phyloP scores from a whole-genome alignment of 2,888 invertebrate genomes.

The Platycheirus albimanus region DNA sequence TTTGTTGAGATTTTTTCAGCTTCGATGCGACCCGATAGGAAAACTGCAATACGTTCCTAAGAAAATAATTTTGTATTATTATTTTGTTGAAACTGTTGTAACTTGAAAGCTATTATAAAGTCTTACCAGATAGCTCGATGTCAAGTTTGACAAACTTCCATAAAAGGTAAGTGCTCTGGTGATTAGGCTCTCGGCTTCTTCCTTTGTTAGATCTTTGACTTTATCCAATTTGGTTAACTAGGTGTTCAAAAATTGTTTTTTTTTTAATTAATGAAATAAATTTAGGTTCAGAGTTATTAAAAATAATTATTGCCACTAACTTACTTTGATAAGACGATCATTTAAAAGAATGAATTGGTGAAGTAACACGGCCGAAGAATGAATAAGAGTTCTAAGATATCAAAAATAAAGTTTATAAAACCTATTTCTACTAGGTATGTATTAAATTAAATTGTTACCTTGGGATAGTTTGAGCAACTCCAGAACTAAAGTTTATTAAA shows the following conservation, averaged over 20 bases:
- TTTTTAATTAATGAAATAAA: no score
- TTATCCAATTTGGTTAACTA: slow-evolving; percentile 86
- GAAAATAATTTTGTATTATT: slow-evolving; percentile 52
- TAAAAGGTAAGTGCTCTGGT: slow-evolving; percentile 79
- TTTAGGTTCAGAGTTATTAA: no score
- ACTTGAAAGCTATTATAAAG: no score
- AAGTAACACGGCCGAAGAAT: slow-evolving; percentile 84
- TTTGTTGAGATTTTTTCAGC: slow-evolving; percentile 85
- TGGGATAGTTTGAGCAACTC: slow-evolving; percentile 85
- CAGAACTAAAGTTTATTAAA: slow-evolving; percentile 88
- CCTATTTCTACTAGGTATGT: no score
- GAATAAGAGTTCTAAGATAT: slow-evolving; percentile 83
- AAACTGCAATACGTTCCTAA: slow-evolving; percentile 87
- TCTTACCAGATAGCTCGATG: slow-evolving; percentile 79
- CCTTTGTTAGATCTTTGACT: slow-evolving; percentile 83
- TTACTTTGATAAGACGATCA: slow-evolving; percentile 87
- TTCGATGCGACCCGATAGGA: slow-evolving; percentile 87
- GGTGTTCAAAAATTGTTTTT: no score
- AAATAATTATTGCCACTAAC: background rate
- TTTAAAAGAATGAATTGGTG: slow-evolving; percentile 85
- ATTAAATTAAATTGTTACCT: slow-evolving; percentile 79
- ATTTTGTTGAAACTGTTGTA: no score
- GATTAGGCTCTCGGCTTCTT: slow-evolving; percentile 83
- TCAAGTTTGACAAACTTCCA: slow-evolving; percentile 78
- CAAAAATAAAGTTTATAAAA: slow-evolving; percentile 16